Conservation (phyloP, 2,888 invertebrate genomes). For the Tipula confusa region DNA sequence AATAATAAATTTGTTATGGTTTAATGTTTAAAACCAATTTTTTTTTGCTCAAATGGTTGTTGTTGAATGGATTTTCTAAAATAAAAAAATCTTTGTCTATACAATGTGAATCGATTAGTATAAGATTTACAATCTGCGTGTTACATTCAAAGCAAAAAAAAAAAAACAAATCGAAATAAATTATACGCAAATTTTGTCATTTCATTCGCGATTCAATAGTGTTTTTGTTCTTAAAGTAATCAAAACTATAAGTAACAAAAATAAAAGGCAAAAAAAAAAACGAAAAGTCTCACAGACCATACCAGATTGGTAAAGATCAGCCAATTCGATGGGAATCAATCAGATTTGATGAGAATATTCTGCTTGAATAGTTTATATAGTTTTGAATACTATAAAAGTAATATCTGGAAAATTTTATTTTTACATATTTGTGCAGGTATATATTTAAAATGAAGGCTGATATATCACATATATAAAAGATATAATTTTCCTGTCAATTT, state of each 20-base stretch:
- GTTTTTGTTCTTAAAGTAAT: not conserved
- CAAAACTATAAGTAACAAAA: no score
- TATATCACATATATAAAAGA: no score
- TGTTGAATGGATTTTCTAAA: not conserved
- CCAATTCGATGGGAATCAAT: not conserved
- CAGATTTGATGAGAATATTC: not conserved
- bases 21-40: slow-evolving; percentile 20
- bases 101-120: not conserved
- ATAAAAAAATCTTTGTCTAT: not conserved
- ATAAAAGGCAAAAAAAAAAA: no score
- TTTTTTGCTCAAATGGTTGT: not conserved
- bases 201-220: slow-evolving; percentile 12
- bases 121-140: not conserved
- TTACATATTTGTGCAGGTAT: no score
- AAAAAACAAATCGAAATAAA: not conserved
- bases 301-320: not conserved
- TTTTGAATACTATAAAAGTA: no score
- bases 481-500: no score
- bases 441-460: no score
- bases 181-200: not conserved
- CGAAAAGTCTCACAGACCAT: not conserved
- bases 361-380: not conserved
- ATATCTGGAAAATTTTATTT: no score
- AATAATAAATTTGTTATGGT: slow-evolving; percentile 6
- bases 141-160: not conserved